Evolutionary conservation across 2,888 invertebrate species (phyloP).

Genomic region (Mechanitis mazaeus): DNA sequence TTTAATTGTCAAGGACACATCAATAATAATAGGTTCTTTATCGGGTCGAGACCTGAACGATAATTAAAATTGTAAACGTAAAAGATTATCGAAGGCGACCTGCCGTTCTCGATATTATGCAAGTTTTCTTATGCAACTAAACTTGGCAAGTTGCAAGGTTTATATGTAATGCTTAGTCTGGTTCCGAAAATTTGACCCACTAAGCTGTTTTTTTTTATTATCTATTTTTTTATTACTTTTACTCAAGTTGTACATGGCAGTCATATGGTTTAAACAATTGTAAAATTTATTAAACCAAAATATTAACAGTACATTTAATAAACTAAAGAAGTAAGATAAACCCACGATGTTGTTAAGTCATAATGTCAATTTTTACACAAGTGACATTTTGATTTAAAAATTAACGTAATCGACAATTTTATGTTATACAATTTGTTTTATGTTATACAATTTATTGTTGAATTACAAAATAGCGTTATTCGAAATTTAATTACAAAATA

Average conservation of each 20-base stretch:
- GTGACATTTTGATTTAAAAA: constrained; percentile 4
- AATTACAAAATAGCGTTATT: too few relatives aligned
- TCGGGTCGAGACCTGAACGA: constrained; percentile 15
- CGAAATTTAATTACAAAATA: neutral
- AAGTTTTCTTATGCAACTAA: constrained; percentile 51
- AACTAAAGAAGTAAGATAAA: too few relatives aligned
- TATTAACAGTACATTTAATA: too few relatives aligned
- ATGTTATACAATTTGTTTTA: neutral
- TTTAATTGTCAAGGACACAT: constrained; percentile 22
- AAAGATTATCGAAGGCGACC: constrained; percentile 36
- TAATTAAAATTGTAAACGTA: constrained; percentile 37
- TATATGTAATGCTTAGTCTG: constrained; percentile 46
- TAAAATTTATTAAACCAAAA: too few relatives aligned
- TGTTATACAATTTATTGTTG: too few relatives aligned
- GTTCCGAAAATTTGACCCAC: constrained; percentile 56
- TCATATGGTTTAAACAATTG: too few relatives aligned
- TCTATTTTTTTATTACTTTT: constrained; percentile 12
- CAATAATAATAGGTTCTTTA: constrained; percentile 13
- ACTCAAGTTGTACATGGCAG: too few relatives aligned
- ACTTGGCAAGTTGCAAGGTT: constrained; percentile 42
- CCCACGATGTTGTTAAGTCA: neutral
- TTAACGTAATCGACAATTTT: neutral
- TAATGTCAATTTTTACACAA: neutral
- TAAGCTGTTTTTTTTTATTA: constrained; percentile 43
- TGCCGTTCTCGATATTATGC: constrained; percentile 41